phyloP scores from a whole-genome alignment of 2,888 invertebrate species.

The Catonia carolina region DNA sequence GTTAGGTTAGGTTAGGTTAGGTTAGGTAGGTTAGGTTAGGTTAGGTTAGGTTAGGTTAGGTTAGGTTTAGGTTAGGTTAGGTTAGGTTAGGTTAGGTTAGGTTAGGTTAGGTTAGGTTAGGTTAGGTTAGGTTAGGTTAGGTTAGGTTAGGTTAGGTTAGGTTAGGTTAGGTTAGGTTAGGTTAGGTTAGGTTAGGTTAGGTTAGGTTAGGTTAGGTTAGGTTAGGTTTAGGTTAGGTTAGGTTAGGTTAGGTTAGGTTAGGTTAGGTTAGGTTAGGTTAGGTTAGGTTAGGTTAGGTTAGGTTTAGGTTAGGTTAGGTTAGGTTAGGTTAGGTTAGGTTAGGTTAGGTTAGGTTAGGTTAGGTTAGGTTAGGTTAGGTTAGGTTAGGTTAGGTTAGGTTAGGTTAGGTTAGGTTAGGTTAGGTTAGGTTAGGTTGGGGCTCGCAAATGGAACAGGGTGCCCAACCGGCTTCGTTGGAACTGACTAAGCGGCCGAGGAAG shows the following conservation, averaged over 20 bases:
- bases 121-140: background rate
- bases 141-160: too few relatives aligned
- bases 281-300: background rate
- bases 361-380: background rate
- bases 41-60: too few relatives aligned
- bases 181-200: background rate
- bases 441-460: background rate
- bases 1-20: slow-evolving; percentile 24
- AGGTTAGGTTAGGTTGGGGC: slow-evolving; percentile 8
- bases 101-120: background rate
- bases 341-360: slow-evolving; percentile 11
- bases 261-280: background rate
- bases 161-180: background rate
- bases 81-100: slow-evolving; percentile 15
- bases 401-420: slow-evolving; percentile 6
- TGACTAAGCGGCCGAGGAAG: too few relatives aligned
- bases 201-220: slow-evolving; percentile 11
- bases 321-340: slow-evolving; percentile 22
- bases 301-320: too few relatives aligned
- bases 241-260: slow-evolving; percentile 8
- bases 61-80: too few relatives aligned
- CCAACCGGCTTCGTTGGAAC: too few relatives aligned
- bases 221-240: too few relatives aligned
- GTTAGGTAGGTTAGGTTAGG: too few relatives aligned
- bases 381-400: too few relatives aligned